Evolutionary conservation across 2,888 invertebrate species (phyloP).

Genomic region (Noctua pronuba): DNA sequence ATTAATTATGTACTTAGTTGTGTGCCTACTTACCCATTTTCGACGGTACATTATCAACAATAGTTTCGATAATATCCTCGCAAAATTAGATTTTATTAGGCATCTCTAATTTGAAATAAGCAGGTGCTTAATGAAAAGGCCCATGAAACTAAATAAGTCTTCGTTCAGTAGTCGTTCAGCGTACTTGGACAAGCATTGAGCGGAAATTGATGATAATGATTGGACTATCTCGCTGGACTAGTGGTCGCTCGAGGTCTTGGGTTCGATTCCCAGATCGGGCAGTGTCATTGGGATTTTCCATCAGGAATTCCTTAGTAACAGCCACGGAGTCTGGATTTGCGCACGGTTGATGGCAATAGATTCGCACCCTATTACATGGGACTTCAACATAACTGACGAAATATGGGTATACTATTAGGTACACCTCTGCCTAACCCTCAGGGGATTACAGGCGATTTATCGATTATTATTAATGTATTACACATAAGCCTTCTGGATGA

Average conservation of each 20-base stretch:
- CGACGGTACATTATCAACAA: not conserved
- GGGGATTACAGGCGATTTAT: no score
- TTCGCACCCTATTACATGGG: no score
- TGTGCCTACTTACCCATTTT: constrained; percentile 18
- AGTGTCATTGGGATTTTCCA: no score
- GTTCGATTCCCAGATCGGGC: no score
- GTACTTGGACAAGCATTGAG: not conserved
- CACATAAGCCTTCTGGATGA: no score
- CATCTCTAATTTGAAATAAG: constrained; percentile 15
- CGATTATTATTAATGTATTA: not conserved
- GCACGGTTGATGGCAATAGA: no score
- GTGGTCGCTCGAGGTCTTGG: no score
- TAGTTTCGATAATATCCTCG: not conserved
- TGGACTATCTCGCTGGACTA: not conserved
- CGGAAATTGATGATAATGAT: not conserved
- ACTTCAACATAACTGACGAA: no score
- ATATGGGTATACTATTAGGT: no score
- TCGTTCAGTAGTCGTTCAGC: not conserved
- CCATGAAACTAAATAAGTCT: not conserved
- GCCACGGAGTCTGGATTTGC: no score
- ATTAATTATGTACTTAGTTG: not conserved
- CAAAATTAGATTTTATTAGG: not conserved
- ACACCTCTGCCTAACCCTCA: no score
- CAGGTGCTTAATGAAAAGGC: not conserved
- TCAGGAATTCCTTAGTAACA: no score